Evolutionary conservation across 1,140 invertebrate species (phyloP).

Genomic region (Brachionus asplanchnoidis): DNA sequence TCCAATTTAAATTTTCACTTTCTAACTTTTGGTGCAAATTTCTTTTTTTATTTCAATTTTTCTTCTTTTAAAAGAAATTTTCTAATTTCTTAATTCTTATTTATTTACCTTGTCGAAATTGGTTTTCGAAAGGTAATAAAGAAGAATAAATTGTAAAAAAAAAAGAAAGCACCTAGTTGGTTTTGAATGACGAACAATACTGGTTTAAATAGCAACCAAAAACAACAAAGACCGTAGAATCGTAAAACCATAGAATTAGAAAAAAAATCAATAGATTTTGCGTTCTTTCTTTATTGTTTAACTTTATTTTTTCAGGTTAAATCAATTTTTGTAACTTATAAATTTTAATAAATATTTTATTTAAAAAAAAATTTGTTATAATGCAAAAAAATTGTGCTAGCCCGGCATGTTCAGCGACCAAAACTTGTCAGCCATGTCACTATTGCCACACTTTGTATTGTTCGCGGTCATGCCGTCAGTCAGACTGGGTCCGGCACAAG

Average conservation of each 20-base stretch:
- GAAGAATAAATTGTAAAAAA: background rate
- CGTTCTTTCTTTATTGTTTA: constrained; percentile 7
- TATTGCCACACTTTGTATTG: constrained; percentile 27
- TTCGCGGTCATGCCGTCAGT: constrained; percentile 4
- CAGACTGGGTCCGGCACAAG: constrained; percentile 9
- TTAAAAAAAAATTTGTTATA: background rate
- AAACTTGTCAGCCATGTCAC: background rate
- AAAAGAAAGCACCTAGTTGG: background rate
- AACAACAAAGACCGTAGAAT: constrained; percentile 1
- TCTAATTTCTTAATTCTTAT: background rate
- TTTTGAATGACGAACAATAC: background rate
- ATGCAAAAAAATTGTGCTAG: background rate
- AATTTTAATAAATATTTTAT: constrained; percentile 7
- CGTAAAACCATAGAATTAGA: background rate
- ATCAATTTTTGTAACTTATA: background rate
- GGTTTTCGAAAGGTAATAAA: background rate
- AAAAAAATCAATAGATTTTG: constrained; percentile 10
- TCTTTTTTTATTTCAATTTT: constrained; percentile 5
- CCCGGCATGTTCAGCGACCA: background rate
- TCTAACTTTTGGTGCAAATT: background rate
- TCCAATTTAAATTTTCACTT: background rate
- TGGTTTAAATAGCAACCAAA: constrained; percentile 1
- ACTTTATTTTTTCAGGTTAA: background rate
- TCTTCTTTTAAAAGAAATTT: constrained; percentile 18
- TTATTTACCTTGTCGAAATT: background rate